Evolutionary conservation across 2,797 vertebrate genomes (phyloP).

Genomic region (Fistularia commersonii): DNA sequence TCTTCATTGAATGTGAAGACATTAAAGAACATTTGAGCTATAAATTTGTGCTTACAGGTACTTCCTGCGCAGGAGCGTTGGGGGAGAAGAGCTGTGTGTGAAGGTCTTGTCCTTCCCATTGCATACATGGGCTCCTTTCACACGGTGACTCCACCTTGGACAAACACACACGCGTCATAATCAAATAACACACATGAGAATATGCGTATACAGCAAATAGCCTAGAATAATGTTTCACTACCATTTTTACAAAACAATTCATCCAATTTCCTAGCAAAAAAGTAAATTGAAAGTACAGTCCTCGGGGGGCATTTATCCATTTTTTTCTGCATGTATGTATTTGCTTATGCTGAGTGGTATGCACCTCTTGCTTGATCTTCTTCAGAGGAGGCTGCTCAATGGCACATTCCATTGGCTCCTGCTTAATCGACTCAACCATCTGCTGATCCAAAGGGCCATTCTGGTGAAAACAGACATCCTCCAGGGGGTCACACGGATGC

Average conservation of each 20-base stretch:
- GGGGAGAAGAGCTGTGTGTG: conserved; percentile 89
- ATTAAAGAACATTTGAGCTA: background rate
- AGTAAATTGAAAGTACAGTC: background rate
- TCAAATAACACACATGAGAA: background rate
- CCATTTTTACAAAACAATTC: background rate
- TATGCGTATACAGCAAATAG: background rate
- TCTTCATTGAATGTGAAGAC: background rate
- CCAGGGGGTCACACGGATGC: conserved; percentile 10
- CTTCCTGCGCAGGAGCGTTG: conserved; percentile 76
- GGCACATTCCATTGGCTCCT: conserved; percentile 90
- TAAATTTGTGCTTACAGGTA: conserved; percentile 80
- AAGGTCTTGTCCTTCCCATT: conserved; percentile 90
- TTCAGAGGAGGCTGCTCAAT: conserved; percentile 89
- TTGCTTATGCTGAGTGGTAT: conserved; percentile 16
- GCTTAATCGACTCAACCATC: conserved; percentile 89
- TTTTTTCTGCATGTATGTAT: too few species aligned
- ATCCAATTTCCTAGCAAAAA: too few species aligned
- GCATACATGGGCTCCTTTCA: conserved; percentile 84
- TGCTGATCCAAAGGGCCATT: conserved; percentile 85
- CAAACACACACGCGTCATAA: conserved; percentile 20
- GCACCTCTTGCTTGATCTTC: conserved; percentile 99
- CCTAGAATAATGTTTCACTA: background rate
- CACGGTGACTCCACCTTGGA: conserved; percentile 87
- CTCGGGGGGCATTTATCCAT: background rate
- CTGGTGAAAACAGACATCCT: conserved; percentile 62